Evolutionary conservation across 1,140 invertebrate species (phyloP), one percentile per base, ranked within the genome.

Genomic region (Phortica variegata): DNA sequence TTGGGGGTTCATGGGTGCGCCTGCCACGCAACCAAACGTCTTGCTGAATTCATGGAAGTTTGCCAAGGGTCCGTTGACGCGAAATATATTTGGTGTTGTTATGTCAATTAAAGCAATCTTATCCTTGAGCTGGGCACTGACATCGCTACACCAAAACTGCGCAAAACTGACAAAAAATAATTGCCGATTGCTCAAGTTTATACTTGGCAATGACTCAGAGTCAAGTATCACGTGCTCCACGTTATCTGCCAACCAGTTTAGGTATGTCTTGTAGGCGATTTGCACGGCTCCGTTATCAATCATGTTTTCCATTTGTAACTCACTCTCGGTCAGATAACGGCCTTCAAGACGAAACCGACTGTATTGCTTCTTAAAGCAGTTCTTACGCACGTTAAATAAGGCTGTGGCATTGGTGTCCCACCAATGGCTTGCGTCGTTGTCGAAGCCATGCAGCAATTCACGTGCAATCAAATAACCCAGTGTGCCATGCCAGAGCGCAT

Each of bases 81-180:
- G 53, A 7, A 62, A 49, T 2, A 56, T 47, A 33, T 52, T 63
- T 2, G 70, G 70, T 7, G 60, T 66, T 10, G 39, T 39, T 1
- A 49, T 34, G 26, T 52, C 50, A 0, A 79, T 78, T 5, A 74
- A 43, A 2, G 70, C 58, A 29, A 60, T 54, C 44, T 68, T 65
- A 15, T 70, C 70, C 29, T 61, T 65, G 16, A 70, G 58, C 16
- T 43, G 38, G 10, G 55, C 57, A 12, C 62, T 48, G 37, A 56
- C 52, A 49, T 72, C 62, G 18, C 46, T 60, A 45, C 72, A 75
- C 50, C 56, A 73, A 13, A 63, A 48, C 41, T 89, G 86, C 1
- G 84, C 84, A 49, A 84, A 87, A 47, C 83, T 80, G 3, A 89
- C 72, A 71, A 86, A 92, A 74, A 91, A 90, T 1, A 91, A 72